A percentile compares a stretch with the other conserved stretches of the same genome.
These are phyloP conservation scores for Oryzaephilus surinamensis DNA, from an alignment of 1,140 invertebrate genomes.

Conservation along the genomic window DNA sequence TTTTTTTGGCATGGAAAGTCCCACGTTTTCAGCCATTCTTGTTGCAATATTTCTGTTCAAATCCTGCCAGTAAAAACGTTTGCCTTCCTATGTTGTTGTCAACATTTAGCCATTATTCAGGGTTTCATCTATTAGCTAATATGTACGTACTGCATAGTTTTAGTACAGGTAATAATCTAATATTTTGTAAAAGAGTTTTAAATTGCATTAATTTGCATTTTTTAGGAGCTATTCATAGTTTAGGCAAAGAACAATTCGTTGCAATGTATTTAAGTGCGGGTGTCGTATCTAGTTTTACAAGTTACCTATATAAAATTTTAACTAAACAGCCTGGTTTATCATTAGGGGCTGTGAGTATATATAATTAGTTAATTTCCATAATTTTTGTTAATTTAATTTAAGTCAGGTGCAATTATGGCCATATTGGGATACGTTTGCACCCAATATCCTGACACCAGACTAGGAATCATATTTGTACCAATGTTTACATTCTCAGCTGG, in stretches of 20 bases:
- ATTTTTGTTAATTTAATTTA: conserved; percentile 29
- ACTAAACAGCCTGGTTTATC: conserved; percentile 58
- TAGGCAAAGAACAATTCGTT: conserved; percentile 89
- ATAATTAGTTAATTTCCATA: conserved; percentile 2
- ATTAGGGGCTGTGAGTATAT: conserved; percentile 75
- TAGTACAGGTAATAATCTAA: conserved; percentile 41
- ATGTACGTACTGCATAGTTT: conserved; percentile 95
- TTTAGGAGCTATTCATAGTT: conserved; percentile 52
- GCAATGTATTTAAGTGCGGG: conserved; percentile 83
- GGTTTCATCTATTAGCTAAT: conserved; percentile 79
- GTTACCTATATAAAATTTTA: conserved; percentile 68
- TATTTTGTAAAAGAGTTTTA: conserved; percentile 1
- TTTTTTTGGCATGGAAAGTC: conserved; percentile 76
- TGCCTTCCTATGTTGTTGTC: conserved; percentile 86
- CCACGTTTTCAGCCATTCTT: conserved; percentile 61
- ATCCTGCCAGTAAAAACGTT: conserved; percentile 56
- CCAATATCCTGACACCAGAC: conserved; percentile 69
- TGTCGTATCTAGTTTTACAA: conserved; percentile 76
- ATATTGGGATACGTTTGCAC: conserved; percentile 79
- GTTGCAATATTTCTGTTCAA: conserved; percentile 77
- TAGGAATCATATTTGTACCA: conserved; percentile 87
- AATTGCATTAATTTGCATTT: conserved; percentile 1
- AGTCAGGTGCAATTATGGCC: conserved; percentile 92
- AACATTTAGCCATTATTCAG: conserved; percentile 85
- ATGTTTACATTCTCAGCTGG: conserved; percentile 78